Evolutionary conservation across 2,888 invertebrate genomes (phyloP), one percentile per base, ranked within the genome.

Genomic region (Oeneis ivallda): DNA sequence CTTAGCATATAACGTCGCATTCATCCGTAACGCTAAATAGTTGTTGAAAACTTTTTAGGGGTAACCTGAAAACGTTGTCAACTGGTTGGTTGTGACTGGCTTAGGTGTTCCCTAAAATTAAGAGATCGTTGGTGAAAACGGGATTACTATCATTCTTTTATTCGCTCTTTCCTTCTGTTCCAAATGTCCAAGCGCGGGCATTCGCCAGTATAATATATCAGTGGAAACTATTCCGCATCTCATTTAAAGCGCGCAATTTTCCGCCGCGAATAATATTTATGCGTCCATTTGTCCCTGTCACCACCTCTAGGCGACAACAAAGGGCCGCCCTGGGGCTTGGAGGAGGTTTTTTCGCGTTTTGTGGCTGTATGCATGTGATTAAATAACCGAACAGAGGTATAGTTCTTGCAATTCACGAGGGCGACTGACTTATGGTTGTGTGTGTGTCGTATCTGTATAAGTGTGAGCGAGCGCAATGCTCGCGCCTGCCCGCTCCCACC

Each of bases 281-380:
- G 65, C 52, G 62, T 34, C 56, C 59, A 68, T 71, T 70, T 72
- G 65, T 70, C 66, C 58, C 62, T 74, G 75, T 80, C 77, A 79
- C 76, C 80, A 76, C 74, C 66, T 61, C 63, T 60, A 74, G 70
- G 69, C 68, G 72, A 74, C 75, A 77, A 80, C 79, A 75, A 81
- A 80, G 75, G 75, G 75, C 68, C 73, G 71, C 77, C 68, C 73
- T 34, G 26, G 76, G 69, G 74, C 19, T 50, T 7, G 37, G 53
- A 47, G 45, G 26, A 52, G 57, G 71, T 72, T 79, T 82, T 80
- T 82, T 50, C 60, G 34, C 60, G 19, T 50, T 79, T 54, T 62
- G 54, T 53, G 17, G 45, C 26, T 26, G 26, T 4, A 1, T 2
- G 26, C 26, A 26, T 5, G 26, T 26, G 26, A 26, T 26, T 26